These are phyloP conservation scores for Eueremaeus valkanovi DNA, from an alignment of 2,888 invertebrate species.

Conservation along the genomic window DNA sequence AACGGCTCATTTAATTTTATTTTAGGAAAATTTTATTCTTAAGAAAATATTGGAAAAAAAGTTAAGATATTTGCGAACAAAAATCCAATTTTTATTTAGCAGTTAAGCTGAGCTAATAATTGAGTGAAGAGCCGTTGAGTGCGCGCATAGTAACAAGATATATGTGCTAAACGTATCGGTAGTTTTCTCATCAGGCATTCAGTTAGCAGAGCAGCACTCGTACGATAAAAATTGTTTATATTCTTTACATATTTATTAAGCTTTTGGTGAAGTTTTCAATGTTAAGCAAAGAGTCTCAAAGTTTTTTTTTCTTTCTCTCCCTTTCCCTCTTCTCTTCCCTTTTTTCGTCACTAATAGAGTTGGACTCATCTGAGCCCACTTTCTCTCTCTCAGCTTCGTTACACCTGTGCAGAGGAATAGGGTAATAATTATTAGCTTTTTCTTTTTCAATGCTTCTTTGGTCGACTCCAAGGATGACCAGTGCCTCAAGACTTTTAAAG, in stretches of 20 bases:
- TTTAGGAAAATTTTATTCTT: no score
- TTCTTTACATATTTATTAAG: slow-evolving; percentile 17
- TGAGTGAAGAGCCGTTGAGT: neutral
- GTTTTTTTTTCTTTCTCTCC: no score
- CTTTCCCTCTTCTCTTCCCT: neutral
- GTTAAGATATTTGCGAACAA: no score
- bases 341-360: neutral
- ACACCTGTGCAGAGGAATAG: neutral
- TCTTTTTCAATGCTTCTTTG: neutral
- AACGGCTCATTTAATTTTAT: no score
- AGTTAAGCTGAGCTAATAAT: neutral
- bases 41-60: no score
- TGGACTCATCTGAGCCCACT: neutral
- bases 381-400: neutral
- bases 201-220: neutral
- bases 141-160: slow-evolving; percentile 31
- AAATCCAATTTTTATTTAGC: no score
- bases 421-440: slow-evolving; percentile 10
- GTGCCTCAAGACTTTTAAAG: slow-evolving; percentile 21
- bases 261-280: slow-evolving; percentile 3
- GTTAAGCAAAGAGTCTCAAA: neutral
- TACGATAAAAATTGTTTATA: slow-evolving; percentile 33
- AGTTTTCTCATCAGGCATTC: slow-evolving; percentile 20
- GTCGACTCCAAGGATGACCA: slow-evolving; percentile 32
- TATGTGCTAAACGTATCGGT: slow-evolving; percentile 4